These are phyloP conservation scores for Scelioninae gen. 1 DNA, from an alignment of 2,888 invertebrate genomes.

Conservation along the genomic window DNA sequence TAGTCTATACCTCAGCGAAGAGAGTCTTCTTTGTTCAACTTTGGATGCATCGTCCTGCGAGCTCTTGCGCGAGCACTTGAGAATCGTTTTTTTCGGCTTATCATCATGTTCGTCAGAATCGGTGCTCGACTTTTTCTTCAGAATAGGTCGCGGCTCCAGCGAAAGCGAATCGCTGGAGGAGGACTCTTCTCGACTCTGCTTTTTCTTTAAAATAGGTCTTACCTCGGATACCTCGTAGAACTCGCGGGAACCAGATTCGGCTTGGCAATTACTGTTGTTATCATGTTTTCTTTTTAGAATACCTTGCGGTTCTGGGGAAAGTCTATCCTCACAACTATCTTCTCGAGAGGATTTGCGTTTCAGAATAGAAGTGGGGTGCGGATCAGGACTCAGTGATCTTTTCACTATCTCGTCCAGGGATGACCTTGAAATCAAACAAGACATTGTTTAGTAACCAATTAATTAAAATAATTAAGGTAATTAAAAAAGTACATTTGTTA, in stretches of 20 bases:
- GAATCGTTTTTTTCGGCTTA: constrained; percentile 90
- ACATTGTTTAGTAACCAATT: too few relatives aligned
- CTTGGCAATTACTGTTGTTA: constrained; percentile 84
- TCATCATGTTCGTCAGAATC: constrained; percentile 91
- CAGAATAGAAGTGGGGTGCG: constrained; percentile 87
- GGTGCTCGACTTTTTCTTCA: constrained; percentile 93
- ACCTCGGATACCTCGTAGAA: constrained; percentile 86
- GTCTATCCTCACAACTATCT: constrained; percentile 86
- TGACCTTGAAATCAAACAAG: constrained; percentile 80
- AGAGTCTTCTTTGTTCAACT: constrained; percentile 86
- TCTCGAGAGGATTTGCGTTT: constrained; percentile 89
- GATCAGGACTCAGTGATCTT: constrained; percentile 88
- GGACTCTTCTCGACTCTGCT: constrained; percentile 89
- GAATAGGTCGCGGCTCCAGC: constrained; percentile 87
- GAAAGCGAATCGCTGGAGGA: constrained; percentile 79
- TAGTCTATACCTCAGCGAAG: constrained; percentile 86
- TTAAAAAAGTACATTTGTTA: too few relatives aligned
- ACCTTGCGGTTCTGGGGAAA: constrained; percentile 90
- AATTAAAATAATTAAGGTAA: too few relatives aligned
- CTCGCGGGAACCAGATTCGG: constrained; percentile 58
- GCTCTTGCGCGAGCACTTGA: constrained; percentile 89
- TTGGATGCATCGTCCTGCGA: constrained; percentile 88
- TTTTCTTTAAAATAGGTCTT: constrained; percentile 93
- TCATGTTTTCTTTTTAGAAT: constrained; percentile 92
- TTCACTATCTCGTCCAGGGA: constrained; percentile 89